Evolutionary conservation across 2,888 invertebrate genomes (phyloP), one percentile per base, ranked within the genome.

Genomic region (Tubulanus polymorphus): DNA sequence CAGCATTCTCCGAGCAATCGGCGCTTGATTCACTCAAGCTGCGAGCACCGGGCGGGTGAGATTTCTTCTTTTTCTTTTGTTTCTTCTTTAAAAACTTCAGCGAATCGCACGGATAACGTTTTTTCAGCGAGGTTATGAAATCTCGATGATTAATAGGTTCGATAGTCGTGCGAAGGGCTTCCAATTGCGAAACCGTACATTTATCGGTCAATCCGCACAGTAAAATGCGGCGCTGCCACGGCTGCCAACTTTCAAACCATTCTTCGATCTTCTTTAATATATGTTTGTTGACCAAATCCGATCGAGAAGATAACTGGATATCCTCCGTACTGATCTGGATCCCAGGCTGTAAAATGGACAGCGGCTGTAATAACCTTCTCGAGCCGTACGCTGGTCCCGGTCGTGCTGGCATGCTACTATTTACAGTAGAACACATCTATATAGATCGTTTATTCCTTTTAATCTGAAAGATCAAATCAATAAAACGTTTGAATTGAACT

Each of bases 101-200:
- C n/a, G 71, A 62, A 26, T 69, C 64, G 2, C 68, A 63, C 0
- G 73, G 70, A 53, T 74, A 73, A 5, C 64, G 57, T 5, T 66
- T 60, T 26, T 61, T 60, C 1, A 64, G 62, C 5, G 68, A 65
- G 5, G 68, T 65, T n/a, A 65, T 61, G 54, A 72, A 73, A 51
- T 73, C 74, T 57, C 73, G 59, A 51, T 74, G 75, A 49, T 66
- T 66, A 15, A 75, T 56, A 3, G 75, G 75, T 55, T 75, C 75
- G 29, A 75, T 56, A 8, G 69, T 70, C 1, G 75, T 74, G 26
- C 71, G 69, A 6, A 75, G 56, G 30, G 72, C 66, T 50, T 74
- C 73, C n/a, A 75, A 63, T 51, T 74, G 74, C 23, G 63, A 51
- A 5, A 63, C 59, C 25, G 70, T 66, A 50, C 70, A 71, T 48